Base-by-base conservation (phyloP, 1,140 invertebrate genomes). In the Neuroterus valhalla region DNA sequence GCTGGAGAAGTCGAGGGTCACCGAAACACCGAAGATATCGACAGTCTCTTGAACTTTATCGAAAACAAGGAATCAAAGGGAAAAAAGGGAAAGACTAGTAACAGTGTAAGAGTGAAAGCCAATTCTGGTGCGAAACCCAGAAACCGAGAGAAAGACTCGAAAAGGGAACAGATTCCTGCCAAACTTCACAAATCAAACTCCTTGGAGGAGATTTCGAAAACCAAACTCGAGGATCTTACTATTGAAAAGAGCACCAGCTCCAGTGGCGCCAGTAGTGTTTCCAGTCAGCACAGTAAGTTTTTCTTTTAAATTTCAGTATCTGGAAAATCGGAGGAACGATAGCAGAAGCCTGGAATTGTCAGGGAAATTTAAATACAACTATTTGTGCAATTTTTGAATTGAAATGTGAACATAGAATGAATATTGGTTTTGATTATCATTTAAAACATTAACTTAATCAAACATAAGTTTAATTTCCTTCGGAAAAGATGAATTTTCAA, bases 141-240 rank as follows among this genome's bases (percentile, higher is more conserved):
- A 26, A 82, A 85, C 19, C 84, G 87, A 50, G 88, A 90, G 15
- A 89, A 90, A 66, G 89, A 90, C 66, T 71, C 81, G 10, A 90
- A 90, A 71, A 84, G 88, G 21, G 89, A 89, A 82, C 85, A 88
- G 83, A 89, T 87, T 78, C 68, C 88, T 81, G 90, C 86, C 38
- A 89, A 91, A 68, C 81, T 93, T 46, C 92, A 94, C 83, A 93
- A 93, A 76, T 92, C 93, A 48, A 93, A 93, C 79, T 94, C 93
- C 12, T 85, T 95, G 44, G 94, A 94, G 86, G 94, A 95, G 86
- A 92, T 94, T 74, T 94, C 93, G 2, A 92, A 92, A 69, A 93
- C 92, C 14, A 94, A 93, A 87, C 86, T 94, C 21, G 93, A 94
- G 80, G 94, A 95, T 83, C 89, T 94, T 66, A 93, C 92, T 11